phyloP scores from a whole-genome alignment of 2,113 vertebrate species.

The Anas platyrhynchos region DNA sequence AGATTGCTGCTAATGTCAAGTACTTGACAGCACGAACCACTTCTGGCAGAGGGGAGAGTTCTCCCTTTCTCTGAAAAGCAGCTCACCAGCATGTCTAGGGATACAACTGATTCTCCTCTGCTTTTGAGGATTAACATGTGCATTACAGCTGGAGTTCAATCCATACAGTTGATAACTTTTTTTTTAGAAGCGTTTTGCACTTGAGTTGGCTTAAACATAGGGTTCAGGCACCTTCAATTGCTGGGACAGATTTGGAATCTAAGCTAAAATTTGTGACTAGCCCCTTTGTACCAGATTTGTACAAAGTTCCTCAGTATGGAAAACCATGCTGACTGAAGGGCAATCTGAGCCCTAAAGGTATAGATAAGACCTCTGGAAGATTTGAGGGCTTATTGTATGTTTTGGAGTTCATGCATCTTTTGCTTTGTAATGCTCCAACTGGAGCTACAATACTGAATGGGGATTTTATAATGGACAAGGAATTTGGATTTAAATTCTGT shows the following conservation, averaged over 20 bases:
- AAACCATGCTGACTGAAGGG: neutral
- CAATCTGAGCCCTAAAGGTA: neutral
- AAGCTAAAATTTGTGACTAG: neutral
- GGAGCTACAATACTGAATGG: neutral
- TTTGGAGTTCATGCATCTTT: neutral
- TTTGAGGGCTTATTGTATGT: neutral
- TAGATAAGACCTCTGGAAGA: neutral
- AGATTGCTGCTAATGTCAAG: neutral
- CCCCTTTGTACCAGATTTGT: neutral
- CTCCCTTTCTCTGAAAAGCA: neutral
- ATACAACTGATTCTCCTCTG: neutral
- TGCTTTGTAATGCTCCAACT: neutral
- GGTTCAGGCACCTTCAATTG: neutral
- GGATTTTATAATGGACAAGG: neutral
- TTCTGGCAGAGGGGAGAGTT: neutral
- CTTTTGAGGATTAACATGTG: neutral
- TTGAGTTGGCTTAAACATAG: neutral
- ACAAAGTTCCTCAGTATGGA: neutral
- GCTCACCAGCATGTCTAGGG: neutral
- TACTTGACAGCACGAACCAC: neutral
- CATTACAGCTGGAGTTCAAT: neutral
- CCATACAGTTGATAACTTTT: neutral
- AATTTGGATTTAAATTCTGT: constrained; percentile 19
- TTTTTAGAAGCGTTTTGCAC: neutral
- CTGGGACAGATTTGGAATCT: neutral